Conservation (phyloP, 2,888 invertebrate species). For the Amphipyra tragopoginis region DNA sequence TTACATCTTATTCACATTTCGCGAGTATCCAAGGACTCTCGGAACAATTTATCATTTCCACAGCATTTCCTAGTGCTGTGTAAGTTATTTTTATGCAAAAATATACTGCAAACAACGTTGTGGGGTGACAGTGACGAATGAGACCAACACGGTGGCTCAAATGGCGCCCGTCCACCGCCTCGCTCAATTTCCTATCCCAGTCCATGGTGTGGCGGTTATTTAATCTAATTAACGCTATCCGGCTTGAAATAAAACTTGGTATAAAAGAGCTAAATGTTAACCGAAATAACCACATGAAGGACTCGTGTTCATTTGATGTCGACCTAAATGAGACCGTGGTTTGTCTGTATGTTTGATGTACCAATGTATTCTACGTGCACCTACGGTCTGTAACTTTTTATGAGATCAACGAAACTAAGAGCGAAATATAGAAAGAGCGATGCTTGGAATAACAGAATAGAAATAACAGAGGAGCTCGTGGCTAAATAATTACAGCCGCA, state of each 20-base stretch:
- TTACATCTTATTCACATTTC: conserved; percentile 46
- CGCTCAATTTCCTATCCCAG: conserved; percentile 75
- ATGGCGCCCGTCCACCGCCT: conserved; percentile 63
- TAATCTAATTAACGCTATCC: conserved; percentile 63
- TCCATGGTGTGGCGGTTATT: conserved; percentile 61
- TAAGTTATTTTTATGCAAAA: conserved; percentile 82
- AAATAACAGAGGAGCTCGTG: too few species aligned
- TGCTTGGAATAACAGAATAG: too few species aligned
- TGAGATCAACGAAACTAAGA: neutral
- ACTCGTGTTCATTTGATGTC: conserved; percentile 48
- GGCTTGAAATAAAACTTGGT: conserved; percentile 57
- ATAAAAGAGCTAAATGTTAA: conserved; percentile 60
- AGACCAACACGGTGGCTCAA: conserved; percentile 62
- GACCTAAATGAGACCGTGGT: conserved; percentile 39
- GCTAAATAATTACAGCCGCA: too few species aligned
- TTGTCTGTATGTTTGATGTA: conserved; percentile 6
- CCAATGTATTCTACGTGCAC: neutral
- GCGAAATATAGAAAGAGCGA: too few species aligned
- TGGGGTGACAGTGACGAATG: conserved; percentile 80
- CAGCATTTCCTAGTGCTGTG: conserved; percentile 59
- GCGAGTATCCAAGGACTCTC: conserved; percentile 27
- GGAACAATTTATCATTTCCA: conserved; percentile 65
- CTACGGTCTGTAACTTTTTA: conserved; percentile 9
- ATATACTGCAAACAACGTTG: conserved; percentile 75
- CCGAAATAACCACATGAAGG: conserved; percentile 58